These are phyloP conservation scores for Erithacus rubecula DNA, from an alignment of 2,797 vertebrate genomes.

Conservation along the genomic window DNA sequence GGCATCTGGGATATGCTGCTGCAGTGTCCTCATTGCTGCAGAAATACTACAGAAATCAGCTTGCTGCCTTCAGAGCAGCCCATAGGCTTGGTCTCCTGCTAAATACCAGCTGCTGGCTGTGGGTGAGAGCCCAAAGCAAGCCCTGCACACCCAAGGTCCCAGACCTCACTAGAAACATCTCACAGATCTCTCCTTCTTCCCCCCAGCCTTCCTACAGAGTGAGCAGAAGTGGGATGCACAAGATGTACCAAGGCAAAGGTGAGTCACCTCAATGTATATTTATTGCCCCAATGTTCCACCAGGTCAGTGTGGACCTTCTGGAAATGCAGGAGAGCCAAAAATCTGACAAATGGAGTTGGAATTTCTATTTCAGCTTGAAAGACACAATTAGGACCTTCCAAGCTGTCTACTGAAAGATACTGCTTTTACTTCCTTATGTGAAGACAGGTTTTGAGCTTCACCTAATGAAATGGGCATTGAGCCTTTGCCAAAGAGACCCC, in stretches of 20 bases:
- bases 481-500: background rate
- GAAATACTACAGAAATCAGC: background rate
- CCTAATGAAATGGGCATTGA: background rate
- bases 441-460: background rate
- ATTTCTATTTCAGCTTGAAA: background rate
- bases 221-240: background rate
- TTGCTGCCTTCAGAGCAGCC: background rate
- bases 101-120: background rate
- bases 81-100: background rate
- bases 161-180: background rate
- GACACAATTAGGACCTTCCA: background rate
- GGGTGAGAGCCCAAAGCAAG: background rate
- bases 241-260: background rate
- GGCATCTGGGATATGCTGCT: background rate
- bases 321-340: background rate
- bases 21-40: background rate
- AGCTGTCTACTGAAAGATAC: background rate
- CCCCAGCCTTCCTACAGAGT: background rate
- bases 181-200: background rate
- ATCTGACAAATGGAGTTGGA: background rate
- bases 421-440: background rate
- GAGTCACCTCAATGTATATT: rapidly evolving
- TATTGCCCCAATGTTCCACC: background rate
- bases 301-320: background rate
- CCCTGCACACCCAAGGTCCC: rapidly evolving